Base-by-base conservation (phyloP, 2,113 vertebrate genomes). In the Microtus ochrogaster region DNA sequence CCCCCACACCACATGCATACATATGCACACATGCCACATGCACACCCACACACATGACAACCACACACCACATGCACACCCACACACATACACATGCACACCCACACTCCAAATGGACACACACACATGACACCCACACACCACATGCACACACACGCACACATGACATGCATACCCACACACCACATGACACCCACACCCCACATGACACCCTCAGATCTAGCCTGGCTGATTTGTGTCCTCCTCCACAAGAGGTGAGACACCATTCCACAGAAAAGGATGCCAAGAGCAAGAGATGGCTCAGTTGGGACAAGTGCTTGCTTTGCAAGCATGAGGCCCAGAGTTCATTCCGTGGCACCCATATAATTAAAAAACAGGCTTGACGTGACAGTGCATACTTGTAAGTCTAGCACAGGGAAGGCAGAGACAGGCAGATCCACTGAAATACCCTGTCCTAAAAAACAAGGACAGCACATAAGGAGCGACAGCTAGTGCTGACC, bases 1-100 rank as follows among this genome's bases (percentile, higher is more conserved):
- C 14, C n/a, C n/a, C n/a, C 44, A 44, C 44, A 3, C 41, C 39
- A 24, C 0, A 0, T 10, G 17, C 52, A 55, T n/a, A n/a, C n/a
- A n/a, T n/a, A n/a, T n/a, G n/a, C 14, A 14, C 13, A 55, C 52
- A 52, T 3, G 3, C 52, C 52, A 55, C 52, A 55, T 55, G 52
- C 52, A 55, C 4, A 55, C 52, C 5, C 1, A 33, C 26, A 1
- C n/a, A n/a, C n/a, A n/a, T n/a, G n/a, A n/a, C n/a, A n/a, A n/a
- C 55, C 55, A 41, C 30, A 16, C n/a, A 8, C 17, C 39, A 24
- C 0, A 0, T 13, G 39, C 41, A 10, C 52, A 39, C 9, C 39
- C n/a, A 41, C 30, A 55, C 16, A 55, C 52, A 55, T 16, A 3
- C 52, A 55, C 52, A 55, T 55, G 14, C 4, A 55, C 52, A 55